Percentiles rank a stretch among this genome's conserved stretches.
phyloP scores from a whole-genome alignment of 2,888 invertebrate genomes.

The Mamestra brassicae region DNA sequence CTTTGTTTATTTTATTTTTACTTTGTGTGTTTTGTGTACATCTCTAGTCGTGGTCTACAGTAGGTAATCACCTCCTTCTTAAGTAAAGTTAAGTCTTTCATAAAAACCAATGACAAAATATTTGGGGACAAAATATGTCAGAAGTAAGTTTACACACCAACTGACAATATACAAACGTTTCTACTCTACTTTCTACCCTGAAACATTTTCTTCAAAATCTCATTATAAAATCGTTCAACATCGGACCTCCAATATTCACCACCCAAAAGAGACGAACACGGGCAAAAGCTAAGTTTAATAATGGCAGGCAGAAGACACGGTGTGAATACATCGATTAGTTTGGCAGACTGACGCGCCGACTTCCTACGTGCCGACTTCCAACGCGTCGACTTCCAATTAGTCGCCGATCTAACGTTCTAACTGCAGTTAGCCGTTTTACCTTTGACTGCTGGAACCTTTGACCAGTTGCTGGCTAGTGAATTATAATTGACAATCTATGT shows the following conservation, averaged over 20 bases:
- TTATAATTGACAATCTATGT: slow-evolving; percentile 17
- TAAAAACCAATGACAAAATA: no score
- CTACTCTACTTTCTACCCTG: no score
- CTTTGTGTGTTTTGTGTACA: no score
- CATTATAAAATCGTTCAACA: background rate
- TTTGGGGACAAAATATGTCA: no score
- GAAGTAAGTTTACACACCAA: no score
- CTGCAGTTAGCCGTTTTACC: slow-evolving; percentile 38
- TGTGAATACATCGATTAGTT: slow-evolving; percentile 54
- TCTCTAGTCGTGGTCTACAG: no score
- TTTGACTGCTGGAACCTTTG: slow-evolving; percentile 50
- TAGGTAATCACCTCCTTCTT: no score
- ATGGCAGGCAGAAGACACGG: slow-evolving; percentile 12
- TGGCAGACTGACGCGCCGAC: slow-evolving; percentile 3
- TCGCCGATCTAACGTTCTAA: slow-evolving; percentile 47
- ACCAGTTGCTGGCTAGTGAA: slow-evolving; percentile 10
- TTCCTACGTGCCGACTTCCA: slow-evolving; percentile 5
- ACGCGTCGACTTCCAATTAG: slow-evolving; percentile 55
- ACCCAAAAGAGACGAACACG: slow-evolving; percentile 3
- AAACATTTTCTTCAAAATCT: background rate
- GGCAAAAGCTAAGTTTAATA: slow-evolving; percentile 28
- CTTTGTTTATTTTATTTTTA: no score
- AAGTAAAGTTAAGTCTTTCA: no score
- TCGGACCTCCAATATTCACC: background rate
- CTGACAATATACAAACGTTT: no score